Evolutionary conservation across 2,113 vertebrate genomes (phyloP), one percentile per base, ranked within the genome.

Genomic region (Pyrgilauda ruficollis): DNA sequence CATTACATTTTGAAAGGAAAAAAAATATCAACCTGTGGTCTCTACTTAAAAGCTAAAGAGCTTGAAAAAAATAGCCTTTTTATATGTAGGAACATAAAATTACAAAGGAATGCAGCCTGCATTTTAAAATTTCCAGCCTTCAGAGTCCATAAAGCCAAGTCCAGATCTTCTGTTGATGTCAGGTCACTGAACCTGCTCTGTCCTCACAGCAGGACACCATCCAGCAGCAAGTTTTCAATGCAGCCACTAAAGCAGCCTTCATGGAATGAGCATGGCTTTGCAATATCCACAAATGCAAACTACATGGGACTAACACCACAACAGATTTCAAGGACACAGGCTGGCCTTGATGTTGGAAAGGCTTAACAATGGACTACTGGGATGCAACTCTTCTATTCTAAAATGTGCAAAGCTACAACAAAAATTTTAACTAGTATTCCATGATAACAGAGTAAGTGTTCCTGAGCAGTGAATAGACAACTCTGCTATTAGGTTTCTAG

Each of bases 21-120:
- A 98, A 96, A 92, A 97, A 39, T 44, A 96, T 91, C 97, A 97
- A 98, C 95, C 96, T 97, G 94, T 79, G 84, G 93, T 97, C 94
- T 64, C 66, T 66, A 73, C 53, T 84, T 77, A 58, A 9, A 74
- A 92, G 58, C 59, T 82, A 73, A 84, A 95, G 75, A 94, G 83
- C 91, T 90, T 93, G 87, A 50, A 94, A 94, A 94, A 94, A 94
- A 55, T 47, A 58, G 27, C 39, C 16, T 35, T 81, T 80, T 69
- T 31, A 37, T 30, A 90, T 55, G 70, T 41, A 59, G 87, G 81
- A 97, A 96, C 72, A 87, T 90, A 85, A 55, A 83, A 91, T 87
- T 47, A 67, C 24, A 7, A 70, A 80, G 79, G 82, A 97, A 95
- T 63, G 92, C 82, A 90, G 87, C 79, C 92, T 87, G 94, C 74